Evolutionary conservation across 2,113 vertebrate genomes (phyloP), one percentile per base, ranked within the genome.

Genomic region (Scomber colias): DNA sequence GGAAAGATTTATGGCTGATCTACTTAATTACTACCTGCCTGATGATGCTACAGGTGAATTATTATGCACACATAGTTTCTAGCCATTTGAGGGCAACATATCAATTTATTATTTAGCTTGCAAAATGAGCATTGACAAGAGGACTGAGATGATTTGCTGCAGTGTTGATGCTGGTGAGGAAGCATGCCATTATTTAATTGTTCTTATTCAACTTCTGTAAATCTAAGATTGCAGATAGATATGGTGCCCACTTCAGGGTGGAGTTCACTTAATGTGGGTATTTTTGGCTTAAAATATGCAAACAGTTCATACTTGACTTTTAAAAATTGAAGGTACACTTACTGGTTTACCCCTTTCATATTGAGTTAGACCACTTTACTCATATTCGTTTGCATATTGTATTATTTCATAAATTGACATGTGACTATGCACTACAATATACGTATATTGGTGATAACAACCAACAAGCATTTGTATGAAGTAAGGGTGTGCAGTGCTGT

Each of bases 1-100:
- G 49, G 54, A 63, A 73, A 74, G 83, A 94, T 94, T 94, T 94
- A 95, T 81, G 73, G 75, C 70, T 57, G 71, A 77, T 85, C 61
- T 16, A 62, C 72, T 80, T 94, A 94, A 95, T 93, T 90, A 86
- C 90, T 91, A 95, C 91, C 92, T 93, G 89, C 81, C 85, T 82
- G 46, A 66, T 51, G 69, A 88, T 72, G 86, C 86, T 62, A 49
- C 16, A 17, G 82, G 75, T 92, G 90, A 93, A 92, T 91, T 91
- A 91, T 85, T 72, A 84, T 72, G 66, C 61, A 55, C 70, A 56
- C 74, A 83, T 84, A 86, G 67, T 88, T 90, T 69, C 70, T 81
- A 24, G 53, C 67, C 31, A 62, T 67, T 84, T 80, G 35, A 77
- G 67, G 78, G 80, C 81, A 90, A 45, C 74, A 13, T 63, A 79